A percentile compares a stretch with the other conserved stretches of the same genome.
Conservation (phyloP, 2,888 invertebrate species). For the Athalia rosae region DNA sequence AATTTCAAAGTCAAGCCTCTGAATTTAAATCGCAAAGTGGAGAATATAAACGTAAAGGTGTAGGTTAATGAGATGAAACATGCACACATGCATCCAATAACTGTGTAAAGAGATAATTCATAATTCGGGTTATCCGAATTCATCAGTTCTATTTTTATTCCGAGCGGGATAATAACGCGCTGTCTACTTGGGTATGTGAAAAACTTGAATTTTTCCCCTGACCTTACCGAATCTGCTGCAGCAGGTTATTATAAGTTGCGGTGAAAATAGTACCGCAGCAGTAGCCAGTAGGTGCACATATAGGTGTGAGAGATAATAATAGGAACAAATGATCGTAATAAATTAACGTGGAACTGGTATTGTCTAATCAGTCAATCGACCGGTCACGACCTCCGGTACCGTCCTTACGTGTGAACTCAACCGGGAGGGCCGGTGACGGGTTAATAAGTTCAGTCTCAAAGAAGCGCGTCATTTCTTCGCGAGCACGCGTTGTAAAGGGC, state of each 20-base stretch:
- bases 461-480: constrained; percentile 4
- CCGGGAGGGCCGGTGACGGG: constrained; percentile 58
- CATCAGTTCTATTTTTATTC: too few species aligned
- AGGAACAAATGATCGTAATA: constrained; percentile 66
- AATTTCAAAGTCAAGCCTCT: constrained; percentile 29
- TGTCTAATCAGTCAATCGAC: constrained; percentile 63
- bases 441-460: constrained; percentile 63
- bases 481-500: background rate
- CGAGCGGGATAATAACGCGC: too few species aligned
- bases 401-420: constrained; percentile 62
- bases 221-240: too few species aligned
- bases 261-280: background rate
- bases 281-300: too few species aligned
- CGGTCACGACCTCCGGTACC: constrained; percentile 61
- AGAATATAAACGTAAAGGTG: background rate
- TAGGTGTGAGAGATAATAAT: constrained; percentile 52
- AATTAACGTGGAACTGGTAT: constrained; percentile 70
- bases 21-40: constrained; percentile 9
- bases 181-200: too few species aligned
- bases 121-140: too few species aligned
- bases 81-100: background rate
- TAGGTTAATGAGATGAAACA: too few species aligned
- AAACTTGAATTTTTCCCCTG: too few species aligned
- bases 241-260: too few species aligned
- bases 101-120: too few species aligned